Conservation (phyloP, 2,888 invertebrate species). For the Mythimna ferrago region DNA sequence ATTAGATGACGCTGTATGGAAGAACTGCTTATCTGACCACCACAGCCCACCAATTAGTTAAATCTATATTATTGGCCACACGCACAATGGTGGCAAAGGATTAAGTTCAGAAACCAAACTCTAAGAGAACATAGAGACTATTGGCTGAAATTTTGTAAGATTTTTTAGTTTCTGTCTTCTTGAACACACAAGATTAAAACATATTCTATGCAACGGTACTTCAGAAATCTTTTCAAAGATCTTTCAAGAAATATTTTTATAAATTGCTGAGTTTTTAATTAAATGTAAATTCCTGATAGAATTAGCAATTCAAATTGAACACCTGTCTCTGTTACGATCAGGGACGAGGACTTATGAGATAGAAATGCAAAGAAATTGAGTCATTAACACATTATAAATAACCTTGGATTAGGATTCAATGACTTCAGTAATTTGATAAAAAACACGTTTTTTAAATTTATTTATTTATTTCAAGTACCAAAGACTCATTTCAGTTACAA, state of each 20-base stretch:
- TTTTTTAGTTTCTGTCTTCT: not conserved
- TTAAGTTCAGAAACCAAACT: too few relatives aligned
- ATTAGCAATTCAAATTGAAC: conserved; percentile 35
- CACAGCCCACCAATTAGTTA: not conserved
- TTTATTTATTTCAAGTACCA: too few relatives aligned
- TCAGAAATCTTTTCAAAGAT: not conserved
- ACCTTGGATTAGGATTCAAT: conserved; percentile 34
- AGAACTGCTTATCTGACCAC: not conserved
- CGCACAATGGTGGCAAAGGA: too few relatives aligned
- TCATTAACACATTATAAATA: conserved; percentile 12
- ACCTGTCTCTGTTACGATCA: conserved; percentile 16
- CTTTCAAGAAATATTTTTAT: not conserved
- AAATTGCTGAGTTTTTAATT: not conserved
- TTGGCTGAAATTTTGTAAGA: not conserved
- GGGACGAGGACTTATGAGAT: conserved; percentile 14
- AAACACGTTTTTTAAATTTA: not conserved
- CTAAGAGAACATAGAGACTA: too few relatives aligned
- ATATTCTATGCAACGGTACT: not conserved
- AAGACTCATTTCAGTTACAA: too few relatives aligned
- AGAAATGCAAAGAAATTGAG: conserved; percentile 42
- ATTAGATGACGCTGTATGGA: not conserved
- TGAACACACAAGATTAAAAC: not conserved
- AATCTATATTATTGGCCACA: not conserved
- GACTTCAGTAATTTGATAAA: conserved; percentile 9
- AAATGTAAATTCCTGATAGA: conserved; percentile 20